phyloP scores from a whole-genome alignment of 2,797 vertebrate species.

The Malacoraja senta region DNA sequence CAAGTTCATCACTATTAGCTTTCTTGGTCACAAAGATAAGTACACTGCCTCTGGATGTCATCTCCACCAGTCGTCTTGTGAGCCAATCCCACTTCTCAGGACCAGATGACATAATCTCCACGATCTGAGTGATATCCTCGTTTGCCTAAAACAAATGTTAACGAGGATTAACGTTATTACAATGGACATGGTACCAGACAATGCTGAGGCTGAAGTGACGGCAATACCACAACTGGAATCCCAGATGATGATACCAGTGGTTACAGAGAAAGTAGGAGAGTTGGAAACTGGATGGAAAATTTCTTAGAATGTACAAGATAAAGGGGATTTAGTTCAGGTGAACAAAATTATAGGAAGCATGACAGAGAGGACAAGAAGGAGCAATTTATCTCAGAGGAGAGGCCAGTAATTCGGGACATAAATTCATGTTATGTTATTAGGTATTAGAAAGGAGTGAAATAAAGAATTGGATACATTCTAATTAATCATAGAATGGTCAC shows the following conservation, averaged over 20 bases:
- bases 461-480: too few relatives aligned
- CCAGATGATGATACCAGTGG: neutral
- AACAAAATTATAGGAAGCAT: too few relatives aligned
- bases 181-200: neutral
- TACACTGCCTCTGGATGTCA: slow-evolving; percentile 87
- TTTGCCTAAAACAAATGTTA: slow-evolving; percentile 70
- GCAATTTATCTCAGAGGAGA: too few relatives aligned
- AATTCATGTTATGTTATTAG: too few relatives aligned
- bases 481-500: too few relatives aligned
- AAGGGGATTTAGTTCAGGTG: too few relatives aligned
- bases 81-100: slow-evolving; percentile 91
- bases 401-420: too few relatives aligned
- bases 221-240: neutral
- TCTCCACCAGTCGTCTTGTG: slow-evolving; percentile 83
- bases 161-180: neutral
- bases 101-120: slow-evolving; percentile 77
- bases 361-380: too few relatives aligned
- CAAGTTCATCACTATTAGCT: slow-evolving; percentile 85
- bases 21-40: slow-evolving; percentile 97
- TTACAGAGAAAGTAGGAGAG: neutral
- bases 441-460: too few relatives aligned
- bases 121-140: slow-evolving; percentile 91
- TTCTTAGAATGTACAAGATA: too few relatives aligned
- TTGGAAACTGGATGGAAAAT: neutral
- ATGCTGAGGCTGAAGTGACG: neutral